Evolutionary conservation across 2,888 invertebrate species (phyloP), one percentile per base, ranked within the genome.

Genomic region (Drosophila kokeensis): DNA sequence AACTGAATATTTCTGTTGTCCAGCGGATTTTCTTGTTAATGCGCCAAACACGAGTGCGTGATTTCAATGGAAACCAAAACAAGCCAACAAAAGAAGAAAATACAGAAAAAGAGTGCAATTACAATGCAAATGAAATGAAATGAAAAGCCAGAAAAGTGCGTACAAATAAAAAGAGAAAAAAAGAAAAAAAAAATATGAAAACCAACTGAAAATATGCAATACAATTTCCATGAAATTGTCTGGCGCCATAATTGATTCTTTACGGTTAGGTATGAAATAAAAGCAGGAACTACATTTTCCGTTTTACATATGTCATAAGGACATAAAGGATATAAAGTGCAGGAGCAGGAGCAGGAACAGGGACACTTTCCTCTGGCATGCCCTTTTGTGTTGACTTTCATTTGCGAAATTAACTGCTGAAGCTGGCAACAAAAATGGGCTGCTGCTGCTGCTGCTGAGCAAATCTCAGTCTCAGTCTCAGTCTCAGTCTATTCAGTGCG

Each of bases 321-420:
- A 10, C 34, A 53, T 11, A 53, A 5, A 32, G n/a, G 2, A 18
- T 15, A 24, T 7, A 27, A 36, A n/a, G 27, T 30, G 30, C 30
- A 21, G 45, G 27, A 57, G 30, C 24, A 24, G n/a, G n/a, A n/a
- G 24, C 24, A 21, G 7, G n/a, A 34, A 11, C 18, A 1, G n/a
- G 8, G 24, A 13, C 13, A n/a, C 50, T 24, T 24, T 24, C 32
- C 49, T 10, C 4, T 21, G 40, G 5, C 32, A 32, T 66, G 30
- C n/a, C 40, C 24, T 30, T 30, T 42, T 55, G 45, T 72, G 21
- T 54, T 29, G 40, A 32, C 64, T 53, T 76, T 63, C 88, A 83
- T 80, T 82, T 85, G 75, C 70, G 36, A 79, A 77, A 85, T 85
- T 87, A 85, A 77, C 80, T 85, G 63, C 42, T 24, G 42, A 58